These are phyloP conservation scores for Drosophila emarginata DNA, from an alignment of 2,888 invertebrate species.

Conservation along the genomic window DNA sequence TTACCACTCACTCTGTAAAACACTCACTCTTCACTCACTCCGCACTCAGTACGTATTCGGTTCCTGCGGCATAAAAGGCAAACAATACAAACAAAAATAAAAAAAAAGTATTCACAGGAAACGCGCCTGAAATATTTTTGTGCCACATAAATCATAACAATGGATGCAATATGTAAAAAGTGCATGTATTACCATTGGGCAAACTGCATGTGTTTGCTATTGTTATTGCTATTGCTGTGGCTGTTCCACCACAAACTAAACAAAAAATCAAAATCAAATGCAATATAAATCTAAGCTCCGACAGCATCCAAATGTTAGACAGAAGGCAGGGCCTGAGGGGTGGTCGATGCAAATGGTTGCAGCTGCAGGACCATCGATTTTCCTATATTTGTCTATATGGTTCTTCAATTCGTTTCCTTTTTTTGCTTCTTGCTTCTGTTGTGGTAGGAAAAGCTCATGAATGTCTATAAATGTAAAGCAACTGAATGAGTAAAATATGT, in stretches of 20 bases:
- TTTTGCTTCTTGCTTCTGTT: too few species aligned
- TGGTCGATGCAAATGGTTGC: neutral
- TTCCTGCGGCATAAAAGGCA: conserved; percentile 32
- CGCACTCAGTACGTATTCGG: neutral
- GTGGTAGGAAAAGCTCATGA: neutral
- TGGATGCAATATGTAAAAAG: conserved; percentile 69
- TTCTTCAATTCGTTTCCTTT: neutral
- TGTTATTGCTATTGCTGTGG: conserved; percentile 39
- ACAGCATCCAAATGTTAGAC: neutral
- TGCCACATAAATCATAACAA: conserved; percentile 74
- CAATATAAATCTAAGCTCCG: conserved; percentile 57
- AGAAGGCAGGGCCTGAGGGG: neutral
- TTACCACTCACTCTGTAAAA: neutral
- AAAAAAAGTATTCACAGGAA: conserved; percentile 53
- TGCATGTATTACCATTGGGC: conserved; percentile 25
- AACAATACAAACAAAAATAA: conserved; percentile 29
- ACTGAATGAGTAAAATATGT: neutral
- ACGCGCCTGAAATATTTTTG: conserved; percentile 70
- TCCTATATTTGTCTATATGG: neutral
- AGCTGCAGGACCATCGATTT: conserved; percentile 11
- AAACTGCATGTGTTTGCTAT: conserved; percentile 36
- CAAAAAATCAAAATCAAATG: conserved; percentile 67
- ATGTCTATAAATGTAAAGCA: conserved; percentile 13
- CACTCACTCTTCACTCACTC: neutral
- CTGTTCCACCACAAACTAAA: conserved; percentile 48